Conservation (phyloP, 2,888 invertebrate species). For the Yponomeuta evonymella region DNA sequence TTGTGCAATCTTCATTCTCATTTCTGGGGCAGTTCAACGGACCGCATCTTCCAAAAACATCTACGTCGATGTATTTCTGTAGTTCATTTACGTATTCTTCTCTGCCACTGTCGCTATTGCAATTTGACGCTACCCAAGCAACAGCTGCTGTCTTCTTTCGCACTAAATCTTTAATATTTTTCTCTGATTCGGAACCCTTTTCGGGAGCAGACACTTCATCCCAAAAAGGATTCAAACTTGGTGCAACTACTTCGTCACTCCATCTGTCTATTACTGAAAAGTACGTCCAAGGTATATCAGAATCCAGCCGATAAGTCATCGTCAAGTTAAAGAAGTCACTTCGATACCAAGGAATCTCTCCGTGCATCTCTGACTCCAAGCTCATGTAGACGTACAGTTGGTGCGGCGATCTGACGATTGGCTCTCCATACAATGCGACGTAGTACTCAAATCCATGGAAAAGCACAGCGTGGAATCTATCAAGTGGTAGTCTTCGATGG, state of each 20-base stretch:
- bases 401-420: not conserved
- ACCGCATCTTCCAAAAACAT: slow-evolving; percentile 10
- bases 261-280: not conserved
- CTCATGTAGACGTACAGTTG: slow-evolving; percentile 6
- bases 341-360: not conserved
- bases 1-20: not conserved
- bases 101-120: slow-evolving; percentile 2
- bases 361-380: not conserved
- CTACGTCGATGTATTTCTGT: not conserved
- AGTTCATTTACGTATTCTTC: slow-evolving; percentile 4
- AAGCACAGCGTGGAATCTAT: not conserved
- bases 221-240: not conserved
- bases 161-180: not conserved
- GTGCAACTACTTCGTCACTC: slow-evolving; percentile 5
- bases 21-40: not conserved
- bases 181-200: not conserved
- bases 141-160: not conserved
- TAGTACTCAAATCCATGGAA: slow-evolving; percentile 11
- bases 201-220: not conserved
- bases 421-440: not conserved
- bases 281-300: slow-evolving; percentile 13
- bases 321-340: not conserved
- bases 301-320: slow-evolving; percentile 11
- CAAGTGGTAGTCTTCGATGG: not conserved
- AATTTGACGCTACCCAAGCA: slow-evolving; percentile 12